Evolutionary conservation across 1,140 invertebrate genomes (phyloP).

Genomic region (Cherax quadricarinatus): DNA sequence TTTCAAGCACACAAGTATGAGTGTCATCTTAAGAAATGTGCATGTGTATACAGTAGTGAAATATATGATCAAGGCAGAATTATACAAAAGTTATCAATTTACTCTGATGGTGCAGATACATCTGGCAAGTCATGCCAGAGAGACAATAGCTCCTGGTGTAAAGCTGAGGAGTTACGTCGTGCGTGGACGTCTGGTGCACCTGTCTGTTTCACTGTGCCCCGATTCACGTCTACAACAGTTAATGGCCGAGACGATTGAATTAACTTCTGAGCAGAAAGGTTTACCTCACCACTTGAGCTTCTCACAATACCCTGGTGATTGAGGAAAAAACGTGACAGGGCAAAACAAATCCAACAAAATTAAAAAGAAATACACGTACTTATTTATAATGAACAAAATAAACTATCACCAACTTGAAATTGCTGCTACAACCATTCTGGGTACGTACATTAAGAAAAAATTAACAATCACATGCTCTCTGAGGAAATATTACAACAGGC

Average conservation of each 20-base stretch:
- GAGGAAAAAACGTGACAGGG: neutral
- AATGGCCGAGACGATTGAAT: constrained; percentile 59
- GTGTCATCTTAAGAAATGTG: too few relatives aligned
- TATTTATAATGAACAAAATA: too few relatives aligned
- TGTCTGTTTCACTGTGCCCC: constrained; percentile 54
- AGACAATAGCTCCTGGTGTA: constrained; percentile 55
- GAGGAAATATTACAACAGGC: too few relatives aligned
- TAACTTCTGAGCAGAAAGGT: constrained; percentile 61
- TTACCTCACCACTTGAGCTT: constrained; percentile 53
- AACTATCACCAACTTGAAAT: neutral
- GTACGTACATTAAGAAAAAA: too few relatives aligned
- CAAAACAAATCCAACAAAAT: neutral
- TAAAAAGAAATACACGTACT: neutral
- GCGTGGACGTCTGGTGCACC: constrained; percentile 56
- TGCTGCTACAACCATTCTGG: neutral
- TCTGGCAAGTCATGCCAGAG: constrained; percentile 62
- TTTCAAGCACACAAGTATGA: too few relatives aligned
- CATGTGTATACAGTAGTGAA: neutral
- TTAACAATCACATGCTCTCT: too few relatives aligned
- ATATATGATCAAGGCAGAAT: neutral
- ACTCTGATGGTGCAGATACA: constrained; percentile 58
- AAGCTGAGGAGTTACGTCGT: constrained; percentile 43
- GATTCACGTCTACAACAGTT: constrained; percentile 57
- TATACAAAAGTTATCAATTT: neutral
- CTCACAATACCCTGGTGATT: constrained; percentile 54